Base-by-base conservation (phyloP, 1,140 invertebrate species). In the Ectropis grisescens region DNA sequence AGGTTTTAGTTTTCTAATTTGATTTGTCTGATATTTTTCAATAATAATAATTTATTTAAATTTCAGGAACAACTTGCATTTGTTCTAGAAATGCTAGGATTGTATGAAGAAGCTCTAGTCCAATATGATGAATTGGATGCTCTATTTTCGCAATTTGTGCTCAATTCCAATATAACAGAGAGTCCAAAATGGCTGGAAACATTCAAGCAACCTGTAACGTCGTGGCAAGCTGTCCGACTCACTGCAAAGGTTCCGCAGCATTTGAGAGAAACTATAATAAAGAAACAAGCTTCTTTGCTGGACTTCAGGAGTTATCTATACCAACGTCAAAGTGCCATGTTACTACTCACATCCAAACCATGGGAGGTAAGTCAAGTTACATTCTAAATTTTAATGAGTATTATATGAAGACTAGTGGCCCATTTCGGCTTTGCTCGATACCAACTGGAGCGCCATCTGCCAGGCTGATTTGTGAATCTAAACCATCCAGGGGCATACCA, bases 71-170 rank as follows among this genome's bases (percentile, higher is more conserved):
- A 98, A 85, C 84, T 98, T 48, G 96, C 95, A 31, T 94, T 97
- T 84, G 93, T 96, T 39, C 87, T 97, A 50, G 93, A 97, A 86
- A 96, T 97, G 90, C 80, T 99, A 41, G 94, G 94, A 37, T 82
- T 98, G 29, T 90, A 93, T 72, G 95, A 97, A 55, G 96, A 98
- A 83, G 94, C 96, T 13, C 81, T 99, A 39, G 91, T 98, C 29
- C 96, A 98, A 61, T 98, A 98, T 82, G 96, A 99, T 83, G 96
- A 98, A 84, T 82, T 98, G 50, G 96, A 98, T 85, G 96, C 96
- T 33, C 86, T 98, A 30, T 98, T 98, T 78, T 96, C 96, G 7
- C 96, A 98, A 83, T 98, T 97, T 84, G 89, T 98, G 23, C 88
- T 96, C 37, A 97, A 97, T 84, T 94, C 93, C 27, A 91, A 92